Conservation (phyloP, 2,888 invertebrate genomes). For the Papilio elwesi region DNA sequence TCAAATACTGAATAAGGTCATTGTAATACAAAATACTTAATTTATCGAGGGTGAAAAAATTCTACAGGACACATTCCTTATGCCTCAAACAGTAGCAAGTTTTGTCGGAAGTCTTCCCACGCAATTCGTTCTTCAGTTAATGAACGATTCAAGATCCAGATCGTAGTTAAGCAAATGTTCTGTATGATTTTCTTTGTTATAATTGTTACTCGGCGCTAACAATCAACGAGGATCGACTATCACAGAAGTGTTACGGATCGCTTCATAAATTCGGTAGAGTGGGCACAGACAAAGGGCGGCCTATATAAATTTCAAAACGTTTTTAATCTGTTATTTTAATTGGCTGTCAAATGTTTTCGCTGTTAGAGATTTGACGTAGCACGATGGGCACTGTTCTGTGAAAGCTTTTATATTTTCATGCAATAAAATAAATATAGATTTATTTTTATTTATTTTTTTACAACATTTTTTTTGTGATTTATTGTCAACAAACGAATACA, state of each 20-base stretch:
- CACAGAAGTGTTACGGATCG: slow-evolving; percentile 27
- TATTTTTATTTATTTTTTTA: not conserved
- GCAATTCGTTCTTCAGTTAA: slow-evolving; percentile 66
- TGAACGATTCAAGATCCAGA: slow-evolving; percentile 74
- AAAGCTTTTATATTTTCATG: slow-evolving; percentile 10
- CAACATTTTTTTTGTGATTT: too few relatives aligned
- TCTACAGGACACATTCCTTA: too few relatives aligned
- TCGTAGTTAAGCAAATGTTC: slow-evolving; percentile 53
- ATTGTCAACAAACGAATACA: too few relatives aligned
- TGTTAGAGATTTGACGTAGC: slow-evolving; percentile 18
- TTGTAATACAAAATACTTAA: too few relatives aligned
- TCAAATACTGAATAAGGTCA: too few relatives aligned
- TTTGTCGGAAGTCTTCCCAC: slow-evolving; percentile 73
- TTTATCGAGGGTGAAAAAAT: too few relatives aligned
- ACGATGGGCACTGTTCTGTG: not conserved
- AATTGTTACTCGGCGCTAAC: slow-evolving; percentile 17
- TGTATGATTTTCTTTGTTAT: slow-evolving; percentile 37
- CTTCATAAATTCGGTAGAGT: slow-evolving; percentile 16
- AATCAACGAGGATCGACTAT: slow-evolving; percentile 20
- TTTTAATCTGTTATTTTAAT: slow-evolving; percentile 39
- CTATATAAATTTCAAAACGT: slow-evolving; percentile 16
- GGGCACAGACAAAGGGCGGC: slow-evolving; percentile 28
- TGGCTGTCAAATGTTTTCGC: slow-evolving; percentile 32
- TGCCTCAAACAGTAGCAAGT: slow-evolving; percentile 57
- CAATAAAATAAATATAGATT: not conserved